Conservation (phyloP, 2,113 vertebrate species). For the Antechinus stuartii region DNA sequence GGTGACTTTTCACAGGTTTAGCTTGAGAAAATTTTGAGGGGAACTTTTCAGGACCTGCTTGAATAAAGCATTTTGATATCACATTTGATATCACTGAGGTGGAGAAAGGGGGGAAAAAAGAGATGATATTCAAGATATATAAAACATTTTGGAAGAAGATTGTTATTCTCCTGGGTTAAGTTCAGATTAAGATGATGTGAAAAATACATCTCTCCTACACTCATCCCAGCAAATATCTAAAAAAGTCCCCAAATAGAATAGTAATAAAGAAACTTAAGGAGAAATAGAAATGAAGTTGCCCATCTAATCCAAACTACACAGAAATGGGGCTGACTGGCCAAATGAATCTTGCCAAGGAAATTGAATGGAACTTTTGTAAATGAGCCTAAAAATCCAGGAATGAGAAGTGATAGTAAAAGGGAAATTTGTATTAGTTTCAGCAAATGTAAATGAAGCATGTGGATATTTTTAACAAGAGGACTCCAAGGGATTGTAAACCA, state of each 20-base stretch:
- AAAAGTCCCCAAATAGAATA: background rate
- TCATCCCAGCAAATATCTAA: background rate
- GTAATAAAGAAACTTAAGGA: background rate
- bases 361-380: background rate
- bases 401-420: background rate
- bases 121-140: constrained; percentile 5
- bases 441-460: background rate
- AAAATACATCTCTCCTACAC: background rate
- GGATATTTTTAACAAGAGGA: background rate
- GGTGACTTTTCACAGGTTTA: constrained; percentile 34
- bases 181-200: background rate
- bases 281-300: background rate
- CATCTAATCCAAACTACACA: background rate
- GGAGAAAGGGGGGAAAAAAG: background rate
- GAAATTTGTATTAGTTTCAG: background rate
- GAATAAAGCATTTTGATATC: background rate
- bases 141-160: background rate
- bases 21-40: constrained; percentile 19
- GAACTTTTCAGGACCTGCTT: constrained; percentile 31
- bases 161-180: background rate
- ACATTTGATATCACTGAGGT: background rate
- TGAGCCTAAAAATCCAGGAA: background rate
- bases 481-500: background rate
- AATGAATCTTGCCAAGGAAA: background rate
- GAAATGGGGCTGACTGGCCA: background rate